A percentile compares a stretch with the other conserved stretches of the same genome.
phyloP scores from a whole-genome alignment of 2,113 vertebrate species.

The Protobothrops mucrosquamatus region DNA sequence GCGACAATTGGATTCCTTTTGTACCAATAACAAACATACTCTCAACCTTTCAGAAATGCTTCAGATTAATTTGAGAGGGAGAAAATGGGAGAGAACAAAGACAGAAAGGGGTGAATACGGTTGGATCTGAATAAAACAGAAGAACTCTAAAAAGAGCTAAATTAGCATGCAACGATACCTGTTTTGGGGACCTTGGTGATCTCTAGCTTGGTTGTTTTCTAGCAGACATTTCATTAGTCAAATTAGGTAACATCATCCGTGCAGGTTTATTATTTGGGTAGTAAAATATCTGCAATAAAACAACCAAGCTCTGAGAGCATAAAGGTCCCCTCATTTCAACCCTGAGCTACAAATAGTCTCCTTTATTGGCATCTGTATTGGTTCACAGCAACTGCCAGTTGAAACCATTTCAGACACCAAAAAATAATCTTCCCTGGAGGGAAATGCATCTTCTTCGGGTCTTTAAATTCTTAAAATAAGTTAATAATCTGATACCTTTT shows the following conservation, averaged over 20 bases:
- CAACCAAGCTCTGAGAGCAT: neutral
- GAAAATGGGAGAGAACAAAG: neutral
- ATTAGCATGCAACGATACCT: neutral
- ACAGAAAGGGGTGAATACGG: neutral
- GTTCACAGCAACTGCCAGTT: neutral
- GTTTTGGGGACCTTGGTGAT: neutral
- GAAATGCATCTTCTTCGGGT: neutral
- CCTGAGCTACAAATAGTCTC: neutral
- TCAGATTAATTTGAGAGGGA: neutral
- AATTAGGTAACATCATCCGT: neutral
- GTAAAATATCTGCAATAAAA: neutral
- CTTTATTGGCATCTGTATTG: neutral
- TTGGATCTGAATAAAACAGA: neutral
- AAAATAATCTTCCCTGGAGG: neutral
- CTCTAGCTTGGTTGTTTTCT: neutral
- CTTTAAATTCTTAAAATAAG: neutral
- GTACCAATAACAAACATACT: neutral
- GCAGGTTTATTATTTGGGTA: neutral
- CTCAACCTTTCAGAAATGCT: neutral
- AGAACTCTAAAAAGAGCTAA: neutral
- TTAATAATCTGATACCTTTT: neutral
- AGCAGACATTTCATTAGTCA: neutral
- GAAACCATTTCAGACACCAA: neutral
- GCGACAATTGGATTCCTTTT: neutral
- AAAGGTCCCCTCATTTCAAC: neutral